These are phyloP conservation scores for Actinemys pallida DNA, from an alignment of 2,113 vertebrate species.

Conservation along the genomic window DNA sequence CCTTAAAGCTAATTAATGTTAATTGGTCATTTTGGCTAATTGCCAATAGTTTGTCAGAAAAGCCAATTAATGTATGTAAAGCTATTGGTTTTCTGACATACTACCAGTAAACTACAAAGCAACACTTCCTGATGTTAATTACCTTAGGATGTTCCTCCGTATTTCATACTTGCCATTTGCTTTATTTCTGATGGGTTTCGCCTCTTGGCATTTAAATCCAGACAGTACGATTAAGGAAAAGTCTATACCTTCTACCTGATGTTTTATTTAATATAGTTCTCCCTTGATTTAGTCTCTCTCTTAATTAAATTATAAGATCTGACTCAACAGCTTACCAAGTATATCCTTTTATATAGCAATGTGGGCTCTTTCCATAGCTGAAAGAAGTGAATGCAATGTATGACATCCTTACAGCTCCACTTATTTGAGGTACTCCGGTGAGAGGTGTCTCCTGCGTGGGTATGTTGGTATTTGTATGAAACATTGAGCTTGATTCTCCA, in stretches of 20 bases:
- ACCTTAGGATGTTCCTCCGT: not conserved
- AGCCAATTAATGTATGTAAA: not conserved
- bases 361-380: not conserved
- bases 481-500: not conserved
- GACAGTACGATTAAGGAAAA: constrained; percentile 9
- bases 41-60: not conserved
- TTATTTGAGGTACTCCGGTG: not conserved
- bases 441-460: not conserved
- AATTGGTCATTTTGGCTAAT: not conserved
- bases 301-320: constrained; percentile 38
- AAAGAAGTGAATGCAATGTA: not conserved
- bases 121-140: not conserved
- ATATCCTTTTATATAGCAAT: not conserved
- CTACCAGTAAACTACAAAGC: not conserved
- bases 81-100: not conserved
- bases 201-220: not conserved
- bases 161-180: not conserved
- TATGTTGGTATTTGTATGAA: not conserved
- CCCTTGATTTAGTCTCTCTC: constrained; percentile 12
- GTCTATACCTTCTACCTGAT: not conserved
- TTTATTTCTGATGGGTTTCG: not conserved
- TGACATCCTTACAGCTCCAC: not conserved
- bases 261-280: not conserved
- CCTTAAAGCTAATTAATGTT: not conserved
- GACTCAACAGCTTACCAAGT: constrained; percentile 39